A percentile compares a stretch with the other conserved stretches of the same genome.
Evolutionary conservation across 2,888 invertebrate species (phyloP).

Genomic region (Trissoscelio sp.): DNA sequence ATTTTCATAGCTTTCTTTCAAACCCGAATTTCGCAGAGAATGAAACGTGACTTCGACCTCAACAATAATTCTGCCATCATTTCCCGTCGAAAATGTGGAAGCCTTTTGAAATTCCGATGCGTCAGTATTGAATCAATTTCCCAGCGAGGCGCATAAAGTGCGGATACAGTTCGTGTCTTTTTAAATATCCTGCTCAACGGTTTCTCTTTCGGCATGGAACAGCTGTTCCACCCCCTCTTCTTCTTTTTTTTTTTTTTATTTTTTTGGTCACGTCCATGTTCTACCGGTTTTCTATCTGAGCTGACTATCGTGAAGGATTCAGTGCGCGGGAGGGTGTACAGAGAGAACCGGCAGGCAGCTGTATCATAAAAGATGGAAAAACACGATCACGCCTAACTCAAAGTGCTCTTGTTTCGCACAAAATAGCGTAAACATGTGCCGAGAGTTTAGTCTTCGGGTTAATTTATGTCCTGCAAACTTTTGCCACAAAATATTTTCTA

Average conservation of each 20-base stretch:
- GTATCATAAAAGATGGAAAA: slow-evolving; percentile 70
- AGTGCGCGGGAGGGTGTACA: slow-evolving; percentile 64
- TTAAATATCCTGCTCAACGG: slow-evolving; percentile 71
- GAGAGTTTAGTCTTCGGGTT: slow-evolving; percentile 10
- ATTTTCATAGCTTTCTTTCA: too few relatives aligned
- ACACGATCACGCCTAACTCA: slow-evolving; percentile 63
- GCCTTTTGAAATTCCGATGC: slow-evolving; percentile 51
- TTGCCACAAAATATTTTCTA: too few relatives aligned
- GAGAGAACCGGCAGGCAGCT: slow-evolving; percentile 67
- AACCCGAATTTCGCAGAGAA: too few relatives aligned
- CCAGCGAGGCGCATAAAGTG: slow-evolving; percentile 58
- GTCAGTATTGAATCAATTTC: slow-evolving; percentile 46
- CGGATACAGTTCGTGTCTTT: slow-evolving; percentile 70
- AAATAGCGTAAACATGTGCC: slow-evolving; percentile 10
- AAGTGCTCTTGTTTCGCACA: slow-evolving; percentile 55
- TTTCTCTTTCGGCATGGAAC: slow-evolving; percentile 70
- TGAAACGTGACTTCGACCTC: too few relatives aligned
- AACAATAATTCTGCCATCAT: too few relatives aligned
- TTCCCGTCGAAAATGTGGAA: slow-evolving; percentile 37
- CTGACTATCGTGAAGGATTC: slow-evolving; percentile 71
- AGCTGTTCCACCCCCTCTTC: slow-evolving; percentile 73
- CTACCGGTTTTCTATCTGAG: slow-evolving; percentile 73
- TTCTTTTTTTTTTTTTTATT: slow-evolving; percentile 32
- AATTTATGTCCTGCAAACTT: too few relatives aligned
- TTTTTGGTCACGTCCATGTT: slow-evolving; percentile 63